phyloP scores from a whole-genome alignment of 1,140 invertebrate species.

The Papilio glaucus region DNA sequence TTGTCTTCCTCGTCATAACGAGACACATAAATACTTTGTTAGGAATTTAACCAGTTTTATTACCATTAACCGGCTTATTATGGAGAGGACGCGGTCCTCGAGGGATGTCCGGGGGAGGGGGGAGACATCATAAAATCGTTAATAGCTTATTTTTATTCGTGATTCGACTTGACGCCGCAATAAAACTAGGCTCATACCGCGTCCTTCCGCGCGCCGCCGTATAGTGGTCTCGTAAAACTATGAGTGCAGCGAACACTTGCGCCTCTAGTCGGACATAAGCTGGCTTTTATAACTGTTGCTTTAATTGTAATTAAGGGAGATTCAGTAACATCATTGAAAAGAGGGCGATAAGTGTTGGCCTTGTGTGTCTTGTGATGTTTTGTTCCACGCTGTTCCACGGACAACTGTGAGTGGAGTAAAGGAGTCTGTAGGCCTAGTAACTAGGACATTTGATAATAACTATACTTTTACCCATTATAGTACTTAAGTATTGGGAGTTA shows the following conservation, averaged over 20 bases:
- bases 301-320: background rate
- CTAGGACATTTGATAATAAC: too few species aligned
- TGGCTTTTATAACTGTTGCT: background rate
- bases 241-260: conserved; percentile 7
- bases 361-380: background rate
- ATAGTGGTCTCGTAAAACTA: background rate
- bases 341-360: background rate
- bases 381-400: too few species aligned
- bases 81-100: background rate
- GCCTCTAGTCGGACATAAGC: background rate
- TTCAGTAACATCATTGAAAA: background rate
- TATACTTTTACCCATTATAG: too few species aligned
- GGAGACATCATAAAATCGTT: conserved; percentile 9
- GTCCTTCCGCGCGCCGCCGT: background rate
- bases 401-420: too few species aligned
- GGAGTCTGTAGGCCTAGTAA: too few species aligned
- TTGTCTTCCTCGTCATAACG: background rate
- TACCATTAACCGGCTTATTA: conserved; percentile 9
- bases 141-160: conserved; percentile 18
- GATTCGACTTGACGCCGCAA: conserved; percentile 10
- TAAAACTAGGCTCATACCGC: conserved; percentile 15
- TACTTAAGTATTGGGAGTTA: too few species aligned
- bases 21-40: background rate
- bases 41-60: conserved; percentile 20
- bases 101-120: too few species aligned